A percentile compares a stretch with the other conserved stretches of the same genome.
Conservation (phyloP, 92 coral and sea anemone genomes). For the Palythoa caribaeorum region DNA sequence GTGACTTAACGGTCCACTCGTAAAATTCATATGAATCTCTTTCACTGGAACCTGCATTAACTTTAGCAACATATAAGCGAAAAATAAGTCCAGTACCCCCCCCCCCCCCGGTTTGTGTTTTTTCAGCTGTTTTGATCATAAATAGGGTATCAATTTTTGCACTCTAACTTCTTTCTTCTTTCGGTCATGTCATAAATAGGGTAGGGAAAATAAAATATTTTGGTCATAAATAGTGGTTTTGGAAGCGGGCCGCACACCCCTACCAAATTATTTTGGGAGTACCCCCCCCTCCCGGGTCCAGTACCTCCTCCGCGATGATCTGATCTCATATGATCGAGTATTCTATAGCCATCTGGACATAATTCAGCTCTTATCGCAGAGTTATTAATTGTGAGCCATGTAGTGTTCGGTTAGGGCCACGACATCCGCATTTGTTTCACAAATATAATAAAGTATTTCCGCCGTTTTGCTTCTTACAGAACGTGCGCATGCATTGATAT, state of each 20-base stretch:
- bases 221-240: no score
- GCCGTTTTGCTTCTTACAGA: not conserved
- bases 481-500: no score
- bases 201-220: no score
- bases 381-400: not conserved
- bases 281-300: no score
- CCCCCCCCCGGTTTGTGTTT: no score
- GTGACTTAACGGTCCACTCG: constrained; percentile 49
- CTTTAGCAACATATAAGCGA: constrained; percentile 44
- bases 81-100: constrained; percentile 45
- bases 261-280: no score
- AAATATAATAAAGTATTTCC: not conserved
- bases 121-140: no score
- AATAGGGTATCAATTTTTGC: no score
- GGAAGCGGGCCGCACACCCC: no score
- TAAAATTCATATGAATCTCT: constrained; percentile 43
- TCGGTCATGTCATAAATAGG: no score
- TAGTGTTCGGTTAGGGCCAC: not conserved
- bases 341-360: constrained; percentile 57
- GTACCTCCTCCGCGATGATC: constrained; percentile 52
- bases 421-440: not conserved
- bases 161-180: no score
- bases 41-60: constrained; percentile 36
- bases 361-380: constrained; percentile 50
- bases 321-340: constrained; percentile 52